A percentile compares a stretch with the other conserved stretches of the same genome.
These are phyloP conservation scores for Conopomorpha cramerella DNA, from an alignment of 1,140 invertebrate species.

Conservation along the genomic window DNA sequence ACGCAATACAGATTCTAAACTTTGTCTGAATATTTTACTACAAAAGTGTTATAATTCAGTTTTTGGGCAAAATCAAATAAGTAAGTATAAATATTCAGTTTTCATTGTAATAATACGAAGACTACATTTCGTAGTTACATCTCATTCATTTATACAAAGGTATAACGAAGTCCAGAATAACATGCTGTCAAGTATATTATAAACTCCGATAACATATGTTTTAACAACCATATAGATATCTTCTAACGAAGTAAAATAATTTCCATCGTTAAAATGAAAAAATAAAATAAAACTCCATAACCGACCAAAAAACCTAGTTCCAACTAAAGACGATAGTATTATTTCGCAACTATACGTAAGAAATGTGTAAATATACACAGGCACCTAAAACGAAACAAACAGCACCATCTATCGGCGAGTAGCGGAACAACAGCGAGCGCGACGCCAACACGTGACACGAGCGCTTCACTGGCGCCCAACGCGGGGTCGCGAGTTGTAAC, in stretches of 20 bases:
- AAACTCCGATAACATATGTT: too few species aligned
- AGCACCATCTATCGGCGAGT: slow-evolving; percentile 22
- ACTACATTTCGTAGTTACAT: too few species aligned
- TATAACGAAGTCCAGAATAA: too few species aligned
- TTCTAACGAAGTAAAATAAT: background rate
- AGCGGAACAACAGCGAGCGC: slow-evolving; percentile 5
- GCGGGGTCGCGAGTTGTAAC: too few species aligned
- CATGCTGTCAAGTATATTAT: too few species aligned
- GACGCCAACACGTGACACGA: background rate
- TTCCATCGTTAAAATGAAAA: background rate
- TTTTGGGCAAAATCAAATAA: too few species aligned
- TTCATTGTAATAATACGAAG: too few species aligned
- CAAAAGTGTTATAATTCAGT: too few species aligned
- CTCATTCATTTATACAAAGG: too few species aligned
- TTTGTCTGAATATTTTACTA: too few species aligned
- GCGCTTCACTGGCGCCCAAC: background rate
- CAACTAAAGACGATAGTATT: background rate
- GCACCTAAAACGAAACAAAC: background rate
- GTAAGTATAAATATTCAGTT: too few species aligned
- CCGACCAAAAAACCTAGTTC: background rate
- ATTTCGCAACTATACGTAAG: background rate
- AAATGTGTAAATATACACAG: background rate
- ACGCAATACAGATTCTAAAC: too few species aligned
- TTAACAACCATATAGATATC: background rate
- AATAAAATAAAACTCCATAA: background rate